Evolutionary conservation across 2,797 vertebrate species (phyloP).

Genomic region (Neosalanx taihuensis): DNA sequence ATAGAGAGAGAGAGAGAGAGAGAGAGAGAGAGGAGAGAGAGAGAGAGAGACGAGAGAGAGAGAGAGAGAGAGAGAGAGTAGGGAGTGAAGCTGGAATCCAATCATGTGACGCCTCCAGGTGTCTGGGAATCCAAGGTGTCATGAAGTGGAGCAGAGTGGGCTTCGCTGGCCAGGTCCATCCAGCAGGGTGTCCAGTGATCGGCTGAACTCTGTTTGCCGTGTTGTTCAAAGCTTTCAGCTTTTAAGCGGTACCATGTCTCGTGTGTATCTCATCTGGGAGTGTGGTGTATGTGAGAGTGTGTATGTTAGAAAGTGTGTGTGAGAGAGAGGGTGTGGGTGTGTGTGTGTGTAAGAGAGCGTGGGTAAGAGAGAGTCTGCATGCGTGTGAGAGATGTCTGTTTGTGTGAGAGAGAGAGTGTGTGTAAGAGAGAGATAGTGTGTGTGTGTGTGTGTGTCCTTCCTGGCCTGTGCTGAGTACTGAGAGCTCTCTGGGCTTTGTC

Average conservation of each 20-base stretch:
- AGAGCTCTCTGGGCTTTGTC: slow-evolving; percentile 98
- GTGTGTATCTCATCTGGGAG: slow-evolving; percentile 11
- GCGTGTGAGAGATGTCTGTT: slow-evolving; percentile 6
- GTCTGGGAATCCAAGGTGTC: slow-evolving; percentile 14
- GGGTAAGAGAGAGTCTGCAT: slow-evolving; percentile 58
- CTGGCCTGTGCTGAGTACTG: slow-evolving; percentile 60
- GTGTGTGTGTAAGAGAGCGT: slow-evolving; percentile 39
- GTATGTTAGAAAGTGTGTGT: slow-evolving; percentile 43
- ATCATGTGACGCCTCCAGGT: no score
- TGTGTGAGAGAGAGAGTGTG: no score
- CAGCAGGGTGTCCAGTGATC: no score
- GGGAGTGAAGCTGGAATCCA: not conserved
- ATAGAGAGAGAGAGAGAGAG: slow-evolving; percentile 13
- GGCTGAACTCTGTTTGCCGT: no score
- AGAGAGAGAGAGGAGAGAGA: slow-evolving; percentile 25
- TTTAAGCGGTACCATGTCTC: no score
- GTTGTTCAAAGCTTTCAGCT: no score
- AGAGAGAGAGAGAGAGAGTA: slow-evolving; percentile 5
- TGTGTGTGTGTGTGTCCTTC: not conserved
- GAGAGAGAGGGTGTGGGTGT: slow-evolving; percentile 50
- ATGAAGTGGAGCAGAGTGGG: slow-evolving; percentile 35
- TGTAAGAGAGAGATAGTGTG: no score
- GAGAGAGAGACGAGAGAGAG: slow-evolving; percentile 13
- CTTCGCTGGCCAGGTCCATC: no score
- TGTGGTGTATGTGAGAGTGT: slow-evolving; percentile 47